Base-by-base conservation (phyloP, 2,113 vertebrate species). In the Rattus rattus region DNA sequence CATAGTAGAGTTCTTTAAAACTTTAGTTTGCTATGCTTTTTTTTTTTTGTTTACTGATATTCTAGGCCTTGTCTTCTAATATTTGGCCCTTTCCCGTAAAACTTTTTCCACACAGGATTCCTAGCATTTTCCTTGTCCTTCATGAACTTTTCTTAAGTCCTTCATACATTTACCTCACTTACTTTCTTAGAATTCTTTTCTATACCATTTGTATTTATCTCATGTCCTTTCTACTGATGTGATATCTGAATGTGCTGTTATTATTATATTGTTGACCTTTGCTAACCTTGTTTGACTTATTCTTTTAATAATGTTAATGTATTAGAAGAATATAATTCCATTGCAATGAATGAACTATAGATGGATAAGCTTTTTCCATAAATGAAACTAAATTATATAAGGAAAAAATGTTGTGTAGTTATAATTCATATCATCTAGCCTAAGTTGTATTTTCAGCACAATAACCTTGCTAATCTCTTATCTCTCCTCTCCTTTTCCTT, bases 371-470 rank as follows among this genome's bases (percentile, higher is more conserved):
- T 86, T 59, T 52, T 80, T 3, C 33, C 17, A 76, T 49, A 81
- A 52, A 59, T 81, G 43, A 61, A 84, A 43, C n/a, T n/a, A 90
- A 43, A 65, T 88, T 85, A 84, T 56, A 59, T 65, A 89, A 95
- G 43, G 43, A 61, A 33, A 91, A 88, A 79, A 85, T 9, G 1
- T 26, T 65, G 39, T 19, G 0, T 73, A 61, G 80, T 63, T 91
- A 73, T 65, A 81, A 47, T 67, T 49, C 43, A 67, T 22, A 49
- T 33, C 17, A 49, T 5, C 28, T 36, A 33, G 16, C 28, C 17
- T 47, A 33, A 49, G 39, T 4, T 85, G 59, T 2, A 56, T 75
- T 92, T 73, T 81, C 79, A 13, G 1, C 75, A 56, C 12, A 72
- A 54, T 26, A 36, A 22, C 16, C 16, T 90, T 14, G 10, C 7